These are phyloP conservation scores for Subanguina moxae DNA, from an alignment of 1,140 invertebrate species.

Conservation along the genomic window DNA sequence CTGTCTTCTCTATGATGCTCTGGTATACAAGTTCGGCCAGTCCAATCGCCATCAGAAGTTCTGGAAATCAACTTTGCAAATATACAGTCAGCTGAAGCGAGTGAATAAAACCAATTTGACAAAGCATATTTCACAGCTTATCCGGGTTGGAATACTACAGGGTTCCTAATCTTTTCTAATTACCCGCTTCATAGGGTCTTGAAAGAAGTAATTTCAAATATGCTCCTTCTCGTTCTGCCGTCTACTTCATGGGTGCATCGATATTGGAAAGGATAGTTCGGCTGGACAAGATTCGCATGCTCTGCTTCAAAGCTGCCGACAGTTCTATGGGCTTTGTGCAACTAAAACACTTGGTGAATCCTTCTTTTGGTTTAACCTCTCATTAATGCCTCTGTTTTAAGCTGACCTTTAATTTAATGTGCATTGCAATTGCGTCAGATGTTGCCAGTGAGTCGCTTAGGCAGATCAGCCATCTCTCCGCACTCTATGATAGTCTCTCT, in stretches of 20 bases:
- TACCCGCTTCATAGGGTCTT: constrained; percentile 21
- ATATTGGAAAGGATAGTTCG: constrained; percentile 15
- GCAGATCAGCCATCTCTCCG: constrained; percentile 9
- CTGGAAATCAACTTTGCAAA: constrained; percentile 20
- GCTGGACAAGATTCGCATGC: constrained; percentile 24
- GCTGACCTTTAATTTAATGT: constrained; percentile 31
- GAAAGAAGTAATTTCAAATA: constrained; percentile 25
- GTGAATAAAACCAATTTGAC: constrained; percentile 19
- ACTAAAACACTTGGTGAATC: constrained; percentile 30
- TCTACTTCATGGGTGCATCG: constrained; percentile 25
- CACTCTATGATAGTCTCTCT: constrained; percentile 15
- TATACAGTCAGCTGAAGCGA: constrained; percentile 24
- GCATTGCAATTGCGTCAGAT: constrained; percentile 23
- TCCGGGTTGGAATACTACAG: constrained; percentile 9
- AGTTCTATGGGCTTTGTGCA: constrained; percentile 27
- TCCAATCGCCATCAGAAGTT: constrained; percentile 41
- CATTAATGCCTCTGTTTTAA: too few relatives aligned
- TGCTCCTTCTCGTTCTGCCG: constrained; percentile 2
- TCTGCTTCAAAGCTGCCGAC: constrained; percentile 21
- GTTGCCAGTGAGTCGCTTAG: constrained; percentile 17
- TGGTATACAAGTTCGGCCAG: constrained; percentile 30
- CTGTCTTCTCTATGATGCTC: constrained; percentile 23
- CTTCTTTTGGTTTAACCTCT: not conserved
- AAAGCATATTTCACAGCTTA: constrained; percentile 6
- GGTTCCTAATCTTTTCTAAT: not conserved